These are phyloP conservation scores for Muscicapa adusta DNA, from an alignment of 2,113 vertebrate genomes.

Conservation along the genomic window DNA sequence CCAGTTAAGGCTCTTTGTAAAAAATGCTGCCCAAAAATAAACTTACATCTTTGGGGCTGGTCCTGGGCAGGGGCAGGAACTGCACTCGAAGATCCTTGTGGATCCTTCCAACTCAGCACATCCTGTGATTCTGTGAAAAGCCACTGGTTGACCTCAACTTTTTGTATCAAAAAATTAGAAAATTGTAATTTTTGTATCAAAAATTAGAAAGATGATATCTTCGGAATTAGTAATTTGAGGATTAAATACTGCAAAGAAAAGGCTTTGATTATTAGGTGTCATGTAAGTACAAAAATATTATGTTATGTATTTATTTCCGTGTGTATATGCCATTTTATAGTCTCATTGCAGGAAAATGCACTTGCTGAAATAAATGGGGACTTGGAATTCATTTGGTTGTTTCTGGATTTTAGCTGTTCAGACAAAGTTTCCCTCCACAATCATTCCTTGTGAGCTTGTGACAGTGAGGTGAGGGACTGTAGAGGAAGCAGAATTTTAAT, in stretches of 20 bases:
- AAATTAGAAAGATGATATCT: neutral
- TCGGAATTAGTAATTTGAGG: neutral
- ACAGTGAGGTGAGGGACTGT: neutral
- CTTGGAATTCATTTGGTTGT: neutral
- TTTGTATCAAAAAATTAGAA: neutral
- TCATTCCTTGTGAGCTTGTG: neutral
- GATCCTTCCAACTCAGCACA: neutral
- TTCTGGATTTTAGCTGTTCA: neutral
- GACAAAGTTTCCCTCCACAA: neutral
- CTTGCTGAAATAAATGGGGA: neutral
- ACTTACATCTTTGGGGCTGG: neutral
- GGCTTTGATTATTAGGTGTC: neutral
- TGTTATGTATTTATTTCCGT: neutral
- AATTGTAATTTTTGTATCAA: neutral
- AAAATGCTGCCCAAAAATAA: neutral
- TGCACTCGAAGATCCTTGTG: neutral
- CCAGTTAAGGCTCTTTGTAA: neutral
- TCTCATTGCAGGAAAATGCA: neutral
- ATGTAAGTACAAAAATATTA: neutral
- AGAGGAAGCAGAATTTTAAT: slow-evolving; percentile 56
- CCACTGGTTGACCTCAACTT: neutral
- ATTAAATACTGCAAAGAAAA: neutral
- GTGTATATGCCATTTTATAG: neutral
- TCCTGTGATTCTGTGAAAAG: neutral
- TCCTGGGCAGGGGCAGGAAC: neutral